These are phyloP conservation scores for Tokudaia tokunoshimensis DNA, from an alignment of 2,797 vertebrate species.

Conservation along the genomic window DNA sequence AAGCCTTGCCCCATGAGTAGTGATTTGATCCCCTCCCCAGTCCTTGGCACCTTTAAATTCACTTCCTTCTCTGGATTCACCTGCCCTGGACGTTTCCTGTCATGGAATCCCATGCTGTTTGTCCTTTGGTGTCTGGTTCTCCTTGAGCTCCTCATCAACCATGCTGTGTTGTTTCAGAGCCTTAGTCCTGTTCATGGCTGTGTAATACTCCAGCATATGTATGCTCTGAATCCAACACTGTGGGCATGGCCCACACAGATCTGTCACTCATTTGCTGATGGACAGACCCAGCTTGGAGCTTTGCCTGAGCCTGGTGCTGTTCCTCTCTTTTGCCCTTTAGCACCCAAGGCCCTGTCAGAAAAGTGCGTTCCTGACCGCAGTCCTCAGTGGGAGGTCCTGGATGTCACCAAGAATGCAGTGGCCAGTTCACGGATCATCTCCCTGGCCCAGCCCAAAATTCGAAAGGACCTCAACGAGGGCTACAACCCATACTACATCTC, in stretches of 20 bases:
- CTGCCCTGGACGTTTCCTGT: background rate
- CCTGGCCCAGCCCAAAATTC: slow-evolving; percentile 81
- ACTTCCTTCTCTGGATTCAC: background rate
- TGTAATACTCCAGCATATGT: fast-evolving
- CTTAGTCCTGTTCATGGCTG: fast-evolving
- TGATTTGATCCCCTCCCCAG: background rate
- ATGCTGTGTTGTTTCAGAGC: fast-evolving
- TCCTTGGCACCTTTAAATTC: background rate
- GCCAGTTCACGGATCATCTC: slow-evolving; percentile 77
- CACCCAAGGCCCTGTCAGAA: slow-evolving; percentile 78
- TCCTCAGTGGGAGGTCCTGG: slow-evolving; percentile 70
- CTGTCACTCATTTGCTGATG: background rate
- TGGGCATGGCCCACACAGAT: background rate
- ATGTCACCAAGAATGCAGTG: slow-evolving; percentile 67
- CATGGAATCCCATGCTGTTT: too few relatives aligned
- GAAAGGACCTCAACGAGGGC: slow-evolving; percentile 69
- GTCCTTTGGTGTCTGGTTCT: background rate
- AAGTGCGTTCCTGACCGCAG: slow-evolving; percentile 78
- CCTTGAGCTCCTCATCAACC: fast-evolving
- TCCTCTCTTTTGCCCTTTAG: slow-evolving; percentile 59
- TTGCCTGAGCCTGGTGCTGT: background rate
- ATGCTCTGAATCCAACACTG: background rate
- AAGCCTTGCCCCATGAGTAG: background rate
- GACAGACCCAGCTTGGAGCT: background rate
- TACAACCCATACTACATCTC: slow-evolving; percentile 82